phyloP scores from a whole-genome alignment of 1,140 invertebrate genomes.

The Mylabris phalerata region DNA sequence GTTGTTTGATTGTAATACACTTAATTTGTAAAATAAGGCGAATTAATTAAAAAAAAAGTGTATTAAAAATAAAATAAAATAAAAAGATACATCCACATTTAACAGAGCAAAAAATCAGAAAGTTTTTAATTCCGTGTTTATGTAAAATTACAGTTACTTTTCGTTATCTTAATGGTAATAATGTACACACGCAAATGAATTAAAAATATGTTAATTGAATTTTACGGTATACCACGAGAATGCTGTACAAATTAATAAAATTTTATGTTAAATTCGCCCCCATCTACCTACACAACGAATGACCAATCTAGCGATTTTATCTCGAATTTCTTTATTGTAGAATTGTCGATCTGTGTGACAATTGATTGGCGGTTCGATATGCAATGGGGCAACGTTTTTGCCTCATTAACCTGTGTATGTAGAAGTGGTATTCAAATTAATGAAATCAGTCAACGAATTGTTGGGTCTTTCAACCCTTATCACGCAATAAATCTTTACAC shows the following conservation, averaged over 20 bases:
- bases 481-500: too few relatives aligned
- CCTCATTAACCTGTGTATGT: too few relatives aligned
- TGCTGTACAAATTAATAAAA: not conserved
- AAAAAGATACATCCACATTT: constrained; percentile 15
- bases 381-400: too few relatives aligned
- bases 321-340: too few relatives aligned
- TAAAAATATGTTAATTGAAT: constrained; percentile 18
- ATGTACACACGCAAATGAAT: constrained; percentile 7
- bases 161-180: constrained; percentile 16
- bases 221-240: not conserved
- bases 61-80: not conserved
- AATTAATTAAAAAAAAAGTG: constrained; percentile 11
- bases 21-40: constrained; percentile 23
- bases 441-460: too few relatives aligned
- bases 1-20: constrained; percentile 10
- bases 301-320: too few relatives aligned
- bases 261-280: too few relatives aligned
- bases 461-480: too few relatives aligned
- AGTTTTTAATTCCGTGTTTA: constrained; percentile 21
- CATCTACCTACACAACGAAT: too few relatives aligned
- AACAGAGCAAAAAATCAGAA: constrained; percentile 26
- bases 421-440: too few relatives aligned
- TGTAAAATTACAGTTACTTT: constrained; percentile 21
- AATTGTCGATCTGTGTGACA: too few relatives aligned
- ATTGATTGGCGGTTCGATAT: too few relatives aligned